Evolutionary conservation across 2,113 vertebrate species (phyloP).

Genomic region (western clawed frog (Xenopus tropicalis)): DNA sequence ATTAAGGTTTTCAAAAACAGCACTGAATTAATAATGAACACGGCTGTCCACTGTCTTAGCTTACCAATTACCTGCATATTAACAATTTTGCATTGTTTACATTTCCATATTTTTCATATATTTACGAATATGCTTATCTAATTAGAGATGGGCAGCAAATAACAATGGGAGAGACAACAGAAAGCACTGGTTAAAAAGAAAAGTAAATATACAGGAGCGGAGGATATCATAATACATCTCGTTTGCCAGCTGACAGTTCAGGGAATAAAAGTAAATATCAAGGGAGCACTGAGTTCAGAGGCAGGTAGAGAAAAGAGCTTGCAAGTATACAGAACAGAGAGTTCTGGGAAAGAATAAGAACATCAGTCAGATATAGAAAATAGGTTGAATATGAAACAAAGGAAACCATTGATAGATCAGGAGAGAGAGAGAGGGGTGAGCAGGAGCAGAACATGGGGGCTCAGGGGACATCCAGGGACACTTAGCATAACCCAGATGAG

Average conservation of each 20-base stretch:
- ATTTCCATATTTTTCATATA: no score
- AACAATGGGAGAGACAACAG: no score
- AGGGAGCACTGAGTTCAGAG: background rate
- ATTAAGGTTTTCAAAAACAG: no score
- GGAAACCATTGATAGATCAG: background rate
- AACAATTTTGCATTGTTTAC: no score
- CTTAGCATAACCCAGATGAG: slow-evolving; percentile 20
- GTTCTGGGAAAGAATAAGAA: slow-evolving; percentile 6
- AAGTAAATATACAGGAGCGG: background rate
- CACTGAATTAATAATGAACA: no score
- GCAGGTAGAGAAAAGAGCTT: background rate
- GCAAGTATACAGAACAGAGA: background rate
- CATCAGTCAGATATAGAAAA: background rate
- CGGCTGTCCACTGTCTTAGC: no score
- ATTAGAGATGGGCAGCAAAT: no score
- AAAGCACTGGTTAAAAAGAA: background rate
- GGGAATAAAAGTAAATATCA: background rate
- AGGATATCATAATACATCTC: background rate
- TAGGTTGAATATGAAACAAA: background rate
- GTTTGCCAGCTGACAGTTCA: background rate
- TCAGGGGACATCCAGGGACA: slow-evolving; percentile 12
- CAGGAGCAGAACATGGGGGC: background rate
- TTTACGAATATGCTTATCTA: no score
- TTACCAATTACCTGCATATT: no score
- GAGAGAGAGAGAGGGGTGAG: background rate